Evolutionary conservation across 2,797 vertebrate genomes (phyloP), one percentile per base, ranked within the genome.

Genomic region (Galaxias olidus): DNA sequence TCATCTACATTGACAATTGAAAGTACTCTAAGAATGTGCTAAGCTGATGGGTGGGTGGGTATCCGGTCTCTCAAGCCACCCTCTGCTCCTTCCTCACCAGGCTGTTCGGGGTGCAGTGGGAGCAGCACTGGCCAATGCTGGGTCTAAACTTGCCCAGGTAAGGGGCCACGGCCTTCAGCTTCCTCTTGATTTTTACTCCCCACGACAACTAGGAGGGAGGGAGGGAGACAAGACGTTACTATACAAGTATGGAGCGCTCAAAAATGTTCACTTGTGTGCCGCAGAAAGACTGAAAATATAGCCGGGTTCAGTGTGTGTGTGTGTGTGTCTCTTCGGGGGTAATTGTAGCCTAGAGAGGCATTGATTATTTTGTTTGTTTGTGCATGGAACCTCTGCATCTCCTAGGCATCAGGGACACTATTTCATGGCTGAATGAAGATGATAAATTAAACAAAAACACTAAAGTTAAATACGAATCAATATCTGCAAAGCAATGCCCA

Each of bases 41-140:
- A 30, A 30, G 30, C 30, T 6, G 30, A 30, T 30, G 2, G 30
- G 30, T 30, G 30, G 30, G 30, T 30, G 6, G 30, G 30, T 30
- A 6, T 30, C 6, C 51, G 17, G 50, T 63, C 62, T 47, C 64
- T 65, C 68, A n/a, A n/a, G n/a, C 65, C 51, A 18, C 44, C 42
- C 63, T 62, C 47, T 51, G 54, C 61, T 52, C 41, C 41, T 14
- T 40, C 70, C 93, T 94, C 72, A 99, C 97, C 93, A 96, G 90
- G 83, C 96, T 98, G 74, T 91, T 87, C 0, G 96, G 95, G 42
- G 93, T 94, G 75, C 97, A 98, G 71, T 87, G 92, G 76, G 95
- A 93, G 82, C 97, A 99, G 80, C 95, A 96, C 43, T 89, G 93
- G 57, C 93, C 89, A 10, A 91, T 84, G 20, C 73, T 53, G 0